A percentile compares a stretch with the other conserved stretches of the same genome.
Conservation (phyloP, 2,888 invertebrate genomes). For the Trachelus iudaicus region DNA sequence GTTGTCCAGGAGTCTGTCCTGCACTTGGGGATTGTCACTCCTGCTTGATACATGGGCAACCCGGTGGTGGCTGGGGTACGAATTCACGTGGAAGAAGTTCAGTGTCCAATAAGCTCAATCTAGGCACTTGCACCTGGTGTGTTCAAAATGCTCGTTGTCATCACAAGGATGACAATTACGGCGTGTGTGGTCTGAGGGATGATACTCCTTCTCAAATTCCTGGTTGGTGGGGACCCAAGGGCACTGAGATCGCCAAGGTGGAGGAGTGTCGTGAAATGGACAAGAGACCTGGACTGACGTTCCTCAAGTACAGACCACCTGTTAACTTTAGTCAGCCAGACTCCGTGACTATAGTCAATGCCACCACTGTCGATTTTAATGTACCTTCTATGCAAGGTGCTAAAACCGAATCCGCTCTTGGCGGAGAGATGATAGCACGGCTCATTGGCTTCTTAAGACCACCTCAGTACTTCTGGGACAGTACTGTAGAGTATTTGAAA, state of each 20-base stretch:
- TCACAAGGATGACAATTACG: slow-evolving; percentile 85
- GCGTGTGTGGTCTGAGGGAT: slow-evolving; percentile 82
- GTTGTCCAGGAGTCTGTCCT: slow-evolving; percentile 90
- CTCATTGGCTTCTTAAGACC: slow-evolving; percentile 86
- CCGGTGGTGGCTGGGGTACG: slow-evolving; percentile 66
- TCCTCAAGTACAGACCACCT: slow-evolving; percentile 88
- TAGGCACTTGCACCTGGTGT: slow-evolving; percentile 91
- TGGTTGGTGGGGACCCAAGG: slow-evolving; percentile 92
- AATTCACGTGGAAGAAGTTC: slow-evolving; percentile 66
- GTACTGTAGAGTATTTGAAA: slow-evolving; percentile 75
- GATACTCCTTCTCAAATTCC: slow-evolving; percentile 84
- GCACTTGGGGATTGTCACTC: slow-evolving; percentile 90
- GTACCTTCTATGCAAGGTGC: slow-evolving; percentile 76
- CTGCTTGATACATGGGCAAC: slow-evolving; percentile 84
- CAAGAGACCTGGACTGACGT: slow-evolving; percentile 88
- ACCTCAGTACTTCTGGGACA: slow-evolving; percentile 76
- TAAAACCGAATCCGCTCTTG: slow-evolving; percentile 75
- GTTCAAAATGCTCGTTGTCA: slow-evolving; percentile 93
- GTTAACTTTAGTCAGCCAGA: slow-evolving; percentile 91
- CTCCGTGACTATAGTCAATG: slow-evolving; percentile 85
- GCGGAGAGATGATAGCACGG: slow-evolving; percentile 81
- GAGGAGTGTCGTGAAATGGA: slow-evolving; percentile 83
- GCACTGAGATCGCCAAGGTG: slow-evolving; percentile 78
- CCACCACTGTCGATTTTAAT: slow-evolving; percentile 83
- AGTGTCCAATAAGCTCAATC: slow-evolving; percentile 80